Evolutionary conservation across 1,140 invertebrate species (phyloP), one percentile per base, ranked within the genome.

Genomic region (Heliconius nattereri): DNA sequence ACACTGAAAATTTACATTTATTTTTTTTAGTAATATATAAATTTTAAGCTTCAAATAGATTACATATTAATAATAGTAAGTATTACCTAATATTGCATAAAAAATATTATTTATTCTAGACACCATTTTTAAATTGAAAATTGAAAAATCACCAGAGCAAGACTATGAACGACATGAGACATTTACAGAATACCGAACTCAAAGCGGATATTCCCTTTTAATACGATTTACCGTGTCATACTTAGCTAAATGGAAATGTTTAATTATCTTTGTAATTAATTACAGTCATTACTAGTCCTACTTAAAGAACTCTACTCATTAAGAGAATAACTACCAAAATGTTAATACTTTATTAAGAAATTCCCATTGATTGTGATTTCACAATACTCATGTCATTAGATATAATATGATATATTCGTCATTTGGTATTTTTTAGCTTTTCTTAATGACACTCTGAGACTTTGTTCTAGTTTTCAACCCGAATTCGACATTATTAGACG

Each of bases 241-340:
- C 32, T 32, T 32, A n/a, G 23, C 3, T 29, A 29, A 66, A 66
- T 66, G 60, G 60, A 29, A 16, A 66, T 66, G n/a, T 66, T 66
- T 66, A 66, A 66, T 66, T 66, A 66, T 29, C 11, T 66, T 29
- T 66, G 9, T 66, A 66, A 66, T 66, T 66, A 66, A 66, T 29
- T 26, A 66, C 26, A 26, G 23, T 16, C 60, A 26, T 66, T 66
- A 66, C n/a, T 60, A 60, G 20, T 66, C 29, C 60, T 26, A 66
- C 60, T 66, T 26, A 29, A 66, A 66, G 13, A 66, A 66, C 9
- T 26, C 11, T 66, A 29, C 5, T n/a, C 60, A 29, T 66, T 66
- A 66, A 66, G 60, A 29, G 60, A 9, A 66, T 29, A 66, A 66
- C 26, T 66, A 6, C 6, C 6, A 5, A 66, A 66, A 66, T 23